Percentiles rank a stretch among this genome's conserved stretches.
Evolutionary conservation across 1,140 invertebrate genomes (phyloP).

Genomic region (Phortica variegata): DNA sequence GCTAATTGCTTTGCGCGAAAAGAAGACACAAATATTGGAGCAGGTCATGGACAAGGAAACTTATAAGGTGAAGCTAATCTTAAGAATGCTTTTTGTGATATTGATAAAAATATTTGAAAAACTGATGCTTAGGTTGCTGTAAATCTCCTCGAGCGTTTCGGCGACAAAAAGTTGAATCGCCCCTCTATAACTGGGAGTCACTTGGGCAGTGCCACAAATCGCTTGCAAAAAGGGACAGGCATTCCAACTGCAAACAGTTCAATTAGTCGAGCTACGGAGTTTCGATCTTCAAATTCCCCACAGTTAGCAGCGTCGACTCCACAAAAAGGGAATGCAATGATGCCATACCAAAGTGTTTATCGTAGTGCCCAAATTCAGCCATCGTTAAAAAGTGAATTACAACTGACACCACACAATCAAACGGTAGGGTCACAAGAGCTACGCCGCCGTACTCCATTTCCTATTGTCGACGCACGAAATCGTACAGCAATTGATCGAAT

Average conservation of each 20-base stretch:
- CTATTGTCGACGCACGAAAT: constrained; percentile 59
- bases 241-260: not conserved
- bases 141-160: constrained; percentile 47
- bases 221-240: not conserved
- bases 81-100: constrained; percentile 50
- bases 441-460: constrained; percentile 50
- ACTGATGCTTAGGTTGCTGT: constrained; percentile 49
- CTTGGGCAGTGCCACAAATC: no score
- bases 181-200: no score
- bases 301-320: constrained; percentile 1
- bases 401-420: constrained; percentile 15
- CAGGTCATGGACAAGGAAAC: constrained; percentile 97
- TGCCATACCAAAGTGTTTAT: constrained; percentile 54
- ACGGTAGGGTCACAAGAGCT: constrained; percentile 33
- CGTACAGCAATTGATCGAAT: constrained; percentile 78
- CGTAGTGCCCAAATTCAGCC: constrained; percentile 59
- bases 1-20: constrained; percentile 70
- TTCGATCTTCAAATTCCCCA: no score
- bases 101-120: no score
- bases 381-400: constrained; percentile 17
- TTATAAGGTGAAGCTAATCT: constrained; percentile 90
- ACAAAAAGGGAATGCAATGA: constrained; percentile 31
- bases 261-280: no score
- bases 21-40: constrained; percentile 89
- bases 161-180: constrained; percentile 39